Conservation (phyloP, 1,140 invertebrate genomes). For the Leucophenga varia region DNA sequence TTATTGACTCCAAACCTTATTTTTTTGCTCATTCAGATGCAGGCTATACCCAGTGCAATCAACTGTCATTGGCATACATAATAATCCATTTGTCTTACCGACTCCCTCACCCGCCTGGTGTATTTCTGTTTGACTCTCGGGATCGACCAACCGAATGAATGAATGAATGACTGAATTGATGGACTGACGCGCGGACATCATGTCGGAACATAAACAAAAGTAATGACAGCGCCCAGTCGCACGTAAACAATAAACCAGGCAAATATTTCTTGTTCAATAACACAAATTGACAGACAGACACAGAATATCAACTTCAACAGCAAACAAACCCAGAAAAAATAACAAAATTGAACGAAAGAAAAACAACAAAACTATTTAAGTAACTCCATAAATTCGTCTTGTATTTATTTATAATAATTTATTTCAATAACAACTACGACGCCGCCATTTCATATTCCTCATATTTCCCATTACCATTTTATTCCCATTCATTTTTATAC, state of each 20-base stretch:
- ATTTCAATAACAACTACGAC: constrained; percentile 53
- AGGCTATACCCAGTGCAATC: constrained; percentile 2
- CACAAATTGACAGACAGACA: no score
- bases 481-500: no score
- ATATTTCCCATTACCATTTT: no score
- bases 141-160: no score
- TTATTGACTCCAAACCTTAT: no score
- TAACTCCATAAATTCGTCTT: constrained; percentile 49
- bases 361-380: constrained; percentile 30
- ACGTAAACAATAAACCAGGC: background rate
- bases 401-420: constrained; percentile 56
- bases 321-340: constrained; percentile 12
- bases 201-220: constrained; percentile 41
- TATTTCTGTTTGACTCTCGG: no score
- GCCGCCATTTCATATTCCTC: constrained; percentile 29
- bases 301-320: background rate
- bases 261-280: no score
- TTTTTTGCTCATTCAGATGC: background rate
- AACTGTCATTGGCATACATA: constrained; percentile 45
- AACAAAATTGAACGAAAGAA: background rate
- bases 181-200: constrained; percentile 10
- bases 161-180: no score
- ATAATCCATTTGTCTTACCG: constrained; percentile 55
- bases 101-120: constrained; percentile 22
- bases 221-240: constrained; percentile 31